Evolutionary conservation across 2,797 vertebrate species (phyloP), one percentile per base, ranked within the genome.

Genomic region (Cossypha caffra): DNA sequence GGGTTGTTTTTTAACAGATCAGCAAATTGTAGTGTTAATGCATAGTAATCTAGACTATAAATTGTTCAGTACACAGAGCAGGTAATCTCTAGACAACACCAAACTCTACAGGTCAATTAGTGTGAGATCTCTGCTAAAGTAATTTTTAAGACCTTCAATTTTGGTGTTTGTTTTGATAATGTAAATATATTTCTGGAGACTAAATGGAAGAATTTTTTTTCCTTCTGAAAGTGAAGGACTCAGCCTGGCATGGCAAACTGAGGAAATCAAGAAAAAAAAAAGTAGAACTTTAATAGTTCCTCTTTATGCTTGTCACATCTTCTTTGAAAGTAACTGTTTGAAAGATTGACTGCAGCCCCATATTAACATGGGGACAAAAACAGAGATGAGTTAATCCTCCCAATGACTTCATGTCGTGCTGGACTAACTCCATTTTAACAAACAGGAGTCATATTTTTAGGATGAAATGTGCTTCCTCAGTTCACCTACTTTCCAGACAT

Each of bases 191-290:
- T 72, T 94, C 61, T 59, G 40, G 78, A 58, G 52, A 64, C 45
- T 76, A 87, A 80, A 55, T 42, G 18, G 58, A 83, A 79, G 38
- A 84, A 3, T 3, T 11, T 28, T 42, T 4, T 26, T 61, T 75
- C 38, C 16, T 29, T 92, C 67, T 76, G 23, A 73, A 83, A 82
- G 17, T 24, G 35, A 76, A 88, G 43, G 13, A 18, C 28, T 90
- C 33, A 73, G 37, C 9, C 48, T 84, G 31, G 42, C 45, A 76
- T 42, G 37, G 45, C 23, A 79, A 86, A 42, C 23, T 67, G 52
- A 52, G 23, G 51, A 93, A 94, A 93, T 63, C 84, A 71, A 8
- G 54, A 79, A 55, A 88, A 82, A 93, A 90, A 74, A 78, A 67
- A 82, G 47, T 66, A 86, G 88, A 95, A 82, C 1, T 2, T 59